Evolutionary conservation across 2,797 vertebrate genomes (phyloP).

Genomic region (Vipera ursinii): DNA sequence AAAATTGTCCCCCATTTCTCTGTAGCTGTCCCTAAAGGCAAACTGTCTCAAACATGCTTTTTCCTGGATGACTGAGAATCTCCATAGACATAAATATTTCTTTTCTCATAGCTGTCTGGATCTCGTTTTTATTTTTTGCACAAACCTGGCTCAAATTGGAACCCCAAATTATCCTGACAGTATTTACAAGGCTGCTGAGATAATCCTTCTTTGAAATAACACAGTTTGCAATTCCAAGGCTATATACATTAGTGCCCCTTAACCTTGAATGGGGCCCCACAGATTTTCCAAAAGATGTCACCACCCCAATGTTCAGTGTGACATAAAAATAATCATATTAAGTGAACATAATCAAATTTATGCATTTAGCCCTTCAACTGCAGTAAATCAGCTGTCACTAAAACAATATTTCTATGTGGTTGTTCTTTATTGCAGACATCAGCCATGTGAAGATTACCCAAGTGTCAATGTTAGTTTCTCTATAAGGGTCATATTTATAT

Average conservation of each 20-base stretch:
- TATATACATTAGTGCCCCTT: background rate
- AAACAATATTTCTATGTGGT: background rate
- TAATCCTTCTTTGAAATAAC: background rate
- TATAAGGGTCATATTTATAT: background rate
- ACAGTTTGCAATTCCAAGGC: background rate
- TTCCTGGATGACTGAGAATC: background rate
- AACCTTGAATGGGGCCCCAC: background rate
- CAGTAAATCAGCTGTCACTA: background rate
- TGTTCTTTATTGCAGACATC: background rate
- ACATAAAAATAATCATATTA: background rate
- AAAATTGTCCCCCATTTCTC: background rate
- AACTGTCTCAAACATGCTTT: background rate
- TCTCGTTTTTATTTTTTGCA: background rate
- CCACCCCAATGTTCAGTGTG: background rate
- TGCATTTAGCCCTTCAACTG: background rate
- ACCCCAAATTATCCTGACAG: background rate
- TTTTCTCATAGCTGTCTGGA: background rate
- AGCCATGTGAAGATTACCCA: background rate
- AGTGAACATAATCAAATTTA: background rate
- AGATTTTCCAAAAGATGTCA: background rate
- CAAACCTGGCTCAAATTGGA: background rate
- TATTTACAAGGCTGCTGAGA: background rate
- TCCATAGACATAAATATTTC: background rate
- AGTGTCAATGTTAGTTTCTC: background rate
- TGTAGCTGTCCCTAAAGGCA: background rate